Percentiles rank a stretch among this genome's conserved stretches.
phyloP scores from a whole-genome alignment of 37 sponge, comb jelly and placozoan species.

The Halichondria panicea region DNA sequence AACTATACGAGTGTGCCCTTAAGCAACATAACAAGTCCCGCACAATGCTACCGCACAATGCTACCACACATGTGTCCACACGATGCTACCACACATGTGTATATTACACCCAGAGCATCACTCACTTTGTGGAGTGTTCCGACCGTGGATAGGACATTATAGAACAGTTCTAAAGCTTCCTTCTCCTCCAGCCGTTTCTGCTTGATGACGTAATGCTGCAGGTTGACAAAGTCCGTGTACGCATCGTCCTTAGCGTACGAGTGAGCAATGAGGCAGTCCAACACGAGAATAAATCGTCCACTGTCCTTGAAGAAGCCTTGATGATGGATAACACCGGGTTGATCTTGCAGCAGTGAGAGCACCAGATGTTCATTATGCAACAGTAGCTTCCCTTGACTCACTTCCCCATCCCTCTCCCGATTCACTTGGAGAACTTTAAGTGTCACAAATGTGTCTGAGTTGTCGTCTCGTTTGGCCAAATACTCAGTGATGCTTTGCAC shows the following conservation, averaged over 20 bases:
- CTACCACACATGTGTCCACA: too few species aligned
- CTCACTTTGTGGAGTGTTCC: slow-evolving; percentile 68
- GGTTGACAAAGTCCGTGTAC: slow-evolving; percentile 59
- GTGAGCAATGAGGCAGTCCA: slow-evolving; percentile 66
- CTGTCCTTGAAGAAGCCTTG: slow-evolving; percentile 65
- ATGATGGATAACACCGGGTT: slow-evolving; percentile 64
- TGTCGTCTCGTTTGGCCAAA: slow-evolving; percentile 55
- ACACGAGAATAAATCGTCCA: slow-evolving; percentile 52
- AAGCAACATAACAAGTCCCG: too few species aligned
- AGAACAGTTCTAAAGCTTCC: slow-evolving; percentile 66
- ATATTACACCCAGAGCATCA: too few species aligned
- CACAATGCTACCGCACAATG: too few species aligned
- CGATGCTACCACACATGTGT: too few species aligned
- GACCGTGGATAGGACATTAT: slow-evolving; percentile 39
- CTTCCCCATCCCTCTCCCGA: neutral
- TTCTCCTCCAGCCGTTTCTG: slow-evolving; percentile 62
- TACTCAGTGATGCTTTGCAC: slow-evolving; percentile 53
- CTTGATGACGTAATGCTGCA: slow-evolving; percentile 79
- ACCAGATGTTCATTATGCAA: slow-evolving; percentile 77
- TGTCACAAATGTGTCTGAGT: slow-evolving; percentile 51
- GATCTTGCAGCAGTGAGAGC: slow-evolving; percentile 64
- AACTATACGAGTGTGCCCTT: too few species aligned
- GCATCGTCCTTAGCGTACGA: slow-evolving; percentile 31
- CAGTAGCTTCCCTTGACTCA: slow-evolving; percentile 63
- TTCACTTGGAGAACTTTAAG: slow-evolving; percentile 49